Conservation (phyloP, 2,113 vertebrate genomes). For the Haemorhous mexicanus region DNA sequence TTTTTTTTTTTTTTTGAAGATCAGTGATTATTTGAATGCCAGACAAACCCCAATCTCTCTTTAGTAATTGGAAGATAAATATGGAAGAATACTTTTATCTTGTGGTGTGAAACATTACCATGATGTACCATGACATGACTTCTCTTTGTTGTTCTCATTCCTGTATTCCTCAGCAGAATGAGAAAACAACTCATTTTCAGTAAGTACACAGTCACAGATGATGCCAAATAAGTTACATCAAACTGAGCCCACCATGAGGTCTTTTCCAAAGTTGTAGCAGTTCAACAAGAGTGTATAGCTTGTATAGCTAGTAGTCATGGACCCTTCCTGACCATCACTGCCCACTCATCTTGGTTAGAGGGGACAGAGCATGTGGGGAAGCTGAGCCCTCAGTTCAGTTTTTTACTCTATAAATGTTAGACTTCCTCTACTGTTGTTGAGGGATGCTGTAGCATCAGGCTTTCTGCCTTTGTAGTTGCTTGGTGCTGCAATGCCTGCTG, state of each 20-base stretch:
- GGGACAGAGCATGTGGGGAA: neutral
- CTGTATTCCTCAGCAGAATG: neutral
- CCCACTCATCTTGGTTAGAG: neutral
- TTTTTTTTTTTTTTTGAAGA: neutral
- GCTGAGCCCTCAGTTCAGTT: neutral
- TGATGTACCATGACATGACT: neutral
- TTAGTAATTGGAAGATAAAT: neutral
- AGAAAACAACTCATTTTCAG: neutral
- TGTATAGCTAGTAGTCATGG: neutral
- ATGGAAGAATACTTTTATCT: neutral
- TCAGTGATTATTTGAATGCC: neutral
- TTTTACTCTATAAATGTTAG: neutral
- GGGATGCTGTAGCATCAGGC: neutral
- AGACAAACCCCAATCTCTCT: neutral
- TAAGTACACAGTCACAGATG: neutral
- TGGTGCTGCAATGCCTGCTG: neutral
- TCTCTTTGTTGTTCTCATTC: neutral
- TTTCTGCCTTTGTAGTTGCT: neutral
- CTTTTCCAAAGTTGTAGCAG: neutral
- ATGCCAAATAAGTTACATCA: neutral
- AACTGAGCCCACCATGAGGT: neutral
- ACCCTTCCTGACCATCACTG: fast-evolving
- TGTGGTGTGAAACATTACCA: neutral
- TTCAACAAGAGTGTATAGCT: neutral
- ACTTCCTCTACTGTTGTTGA: neutral